Evolutionary conservation across 2,113 vertebrate species (phyloP).

Genomic region (human): DNA sequence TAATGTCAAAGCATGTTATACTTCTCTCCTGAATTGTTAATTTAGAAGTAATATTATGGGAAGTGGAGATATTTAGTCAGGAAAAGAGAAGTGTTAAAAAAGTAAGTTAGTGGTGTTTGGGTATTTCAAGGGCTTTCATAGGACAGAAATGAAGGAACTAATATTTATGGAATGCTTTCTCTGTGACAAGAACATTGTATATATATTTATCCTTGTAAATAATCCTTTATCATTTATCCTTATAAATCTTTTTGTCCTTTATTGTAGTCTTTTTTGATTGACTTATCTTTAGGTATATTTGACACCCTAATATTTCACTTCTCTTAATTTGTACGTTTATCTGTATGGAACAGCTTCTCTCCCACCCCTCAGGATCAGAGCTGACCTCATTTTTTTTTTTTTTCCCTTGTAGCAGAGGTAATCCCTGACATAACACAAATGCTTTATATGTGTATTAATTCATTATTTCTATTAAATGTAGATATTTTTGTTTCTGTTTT

Average conservation of each 20-base stretch:
- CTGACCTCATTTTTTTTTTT: background rate
- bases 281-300: background rate
- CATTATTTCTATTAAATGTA: background rate
- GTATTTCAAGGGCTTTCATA: conserved; percentile 14
- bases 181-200: background rate
- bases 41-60: conserved; percentile 31
- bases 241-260: background rate
- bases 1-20: background rate
- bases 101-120: background rate
- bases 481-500: background rate
- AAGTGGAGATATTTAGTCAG: background rate
- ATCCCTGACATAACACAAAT: background rate
- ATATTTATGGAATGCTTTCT: background rate
- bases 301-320: background rate
- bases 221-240: too few species aligned
- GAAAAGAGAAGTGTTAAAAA: background rate
- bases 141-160: background rate
- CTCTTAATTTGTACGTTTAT: background rate
- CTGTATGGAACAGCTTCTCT: background rate
- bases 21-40: conserved; percentile 9
- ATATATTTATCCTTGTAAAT: background rate
- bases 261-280: background rate
- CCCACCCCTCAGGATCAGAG: background rate
- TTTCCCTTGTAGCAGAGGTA: background rate
- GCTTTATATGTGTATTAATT: background rate